A percentile compares a stretch with the other conserved stretches of the same genome.
Conservation (phyloP, 92 coral and sea anemone species). For the Phenganax stokvisi region DNA sequence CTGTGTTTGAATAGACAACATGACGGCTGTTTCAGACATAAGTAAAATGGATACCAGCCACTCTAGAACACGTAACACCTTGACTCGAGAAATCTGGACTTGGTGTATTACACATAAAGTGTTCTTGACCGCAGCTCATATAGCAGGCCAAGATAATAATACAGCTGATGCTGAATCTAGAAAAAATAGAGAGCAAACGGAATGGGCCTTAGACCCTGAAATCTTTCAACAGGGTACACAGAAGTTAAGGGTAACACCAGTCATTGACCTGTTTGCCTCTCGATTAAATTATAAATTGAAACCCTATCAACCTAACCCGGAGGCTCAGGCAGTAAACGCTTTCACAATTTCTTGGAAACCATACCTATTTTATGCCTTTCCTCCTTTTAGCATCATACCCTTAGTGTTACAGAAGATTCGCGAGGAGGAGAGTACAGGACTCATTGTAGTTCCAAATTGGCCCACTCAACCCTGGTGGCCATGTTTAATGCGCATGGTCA, state of each 20-base stretch:
- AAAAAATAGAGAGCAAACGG: too few species aligned
- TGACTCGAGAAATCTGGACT: too few species aligned
- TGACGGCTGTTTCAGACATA: constrained; percentile 55
- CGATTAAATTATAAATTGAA: constrained; percentile 36
- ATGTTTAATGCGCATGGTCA: constrained; percentile 23
- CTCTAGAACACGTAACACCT: too few species aligned
- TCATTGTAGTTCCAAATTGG: constrained; percentile 47
- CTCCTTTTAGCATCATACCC: constrained; percentile 43
- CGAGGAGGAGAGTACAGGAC: constrained; percentile 44
- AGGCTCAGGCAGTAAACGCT: constrained; percentile 45
- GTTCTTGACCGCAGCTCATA: too few species aligned
- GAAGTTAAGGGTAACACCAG: constrained; percentile 32
- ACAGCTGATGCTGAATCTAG: too few species aligned
- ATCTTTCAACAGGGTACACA: background rate
- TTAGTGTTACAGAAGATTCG: constrained; percentile 33
- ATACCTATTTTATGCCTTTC: constrained; percentile 50
- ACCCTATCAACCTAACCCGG: constrained; percentile 46
- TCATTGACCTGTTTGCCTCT: constrained; percentile 50
- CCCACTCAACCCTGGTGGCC: constrained; percentile 55
- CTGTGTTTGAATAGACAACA: constrained; percentile 47
- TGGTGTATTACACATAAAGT: too few species aligned
- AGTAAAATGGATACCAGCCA: constrained; percentile 39
- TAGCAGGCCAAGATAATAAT: too few species aligned
- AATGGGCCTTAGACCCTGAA: constrained; percentile 14
- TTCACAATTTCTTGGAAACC: constrained; percentile 40